Base-by-base conservation (phyloP, 2,113 vertebrate species). In the Myotis davidii region DNA sequence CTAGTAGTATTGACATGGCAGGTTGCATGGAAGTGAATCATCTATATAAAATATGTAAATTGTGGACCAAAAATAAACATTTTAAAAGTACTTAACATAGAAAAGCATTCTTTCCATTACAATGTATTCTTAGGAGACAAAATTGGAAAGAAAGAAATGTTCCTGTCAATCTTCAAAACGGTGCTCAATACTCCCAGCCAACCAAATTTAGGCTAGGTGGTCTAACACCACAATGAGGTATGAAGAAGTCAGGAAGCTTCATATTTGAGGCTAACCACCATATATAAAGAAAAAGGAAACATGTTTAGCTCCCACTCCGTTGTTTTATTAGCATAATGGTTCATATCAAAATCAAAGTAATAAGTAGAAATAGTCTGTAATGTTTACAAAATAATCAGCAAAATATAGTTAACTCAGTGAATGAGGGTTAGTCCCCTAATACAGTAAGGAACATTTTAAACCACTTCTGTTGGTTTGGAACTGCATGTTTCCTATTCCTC, bases 201-300 rank as follows among this genome's bases (percentile, higher is more conserved):
- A 25, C 13, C 6, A 77, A 61, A 54, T 78, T 72, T 90, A 78
- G 72, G 95, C 82, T 76, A 92, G 27, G 34, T 85, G 12, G 59
- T 72, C 84, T 77, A 23, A 72, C 9, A 59, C 5, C n/a, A 61
- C n/a, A 73, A 69, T 37, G 11, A 91, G 85, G 17, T n/a, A 1
- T 70, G 78, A 90, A 17, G 29, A 85, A 82, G 92, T 56, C 0
- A 84, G n/a, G 20, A 91, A 88, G 85, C 50, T 95, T 95, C 61
- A 79, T 3, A 69, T 90, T 79, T 90, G 48, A 94, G 27, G 23
- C 14, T 95, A 56, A 77, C 13, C 29, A 32, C 14, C 56, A 32
- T 59, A 61, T 50, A 83, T 52, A 83, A 78, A 89, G 27, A 37
- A 70, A 94, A 94, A 87, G 17, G 12, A 13, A 50, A 59, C 76